Conservation (phyloP, 2,888 invertebrate species). For the Tipula unca region DNA sequence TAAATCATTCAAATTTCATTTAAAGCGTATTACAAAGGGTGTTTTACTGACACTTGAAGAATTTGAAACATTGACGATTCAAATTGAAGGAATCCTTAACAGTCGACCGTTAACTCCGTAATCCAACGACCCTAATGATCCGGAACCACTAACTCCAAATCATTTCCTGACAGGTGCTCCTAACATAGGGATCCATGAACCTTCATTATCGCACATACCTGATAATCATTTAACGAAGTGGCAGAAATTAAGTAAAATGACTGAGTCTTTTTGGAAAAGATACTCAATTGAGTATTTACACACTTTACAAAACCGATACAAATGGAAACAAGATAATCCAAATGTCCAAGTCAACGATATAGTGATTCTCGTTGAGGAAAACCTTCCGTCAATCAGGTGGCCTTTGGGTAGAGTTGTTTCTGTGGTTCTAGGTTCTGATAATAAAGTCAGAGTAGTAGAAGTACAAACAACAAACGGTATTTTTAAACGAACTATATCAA, state of each 20-base stretch:
- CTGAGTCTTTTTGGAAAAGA: conserved; percentile 28
- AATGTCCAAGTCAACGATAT: neutral
- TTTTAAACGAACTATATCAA: too few species aligned
- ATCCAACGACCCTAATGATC: conserved; percentile 21
- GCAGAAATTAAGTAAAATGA: conserved; percentile 27
- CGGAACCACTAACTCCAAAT: neutral
- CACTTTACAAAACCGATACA: conserved; percentile 27
- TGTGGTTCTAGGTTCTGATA: too few species aligned
- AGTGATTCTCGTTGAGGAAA: too few species aligned
- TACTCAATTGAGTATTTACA: conserved; percentile 28
- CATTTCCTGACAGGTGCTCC: neutral
- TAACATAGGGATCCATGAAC: conserved; percentile 26
- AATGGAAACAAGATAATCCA: neutral
- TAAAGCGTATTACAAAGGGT: too few species aligned
- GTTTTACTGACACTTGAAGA: conserved; percentile 28
- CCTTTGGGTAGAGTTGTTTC: too few species aligned
- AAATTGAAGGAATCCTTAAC: too few species aligned
- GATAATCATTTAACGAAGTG: conserved; percentile 26
- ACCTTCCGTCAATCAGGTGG: too few species aligned
- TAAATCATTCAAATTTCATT: conserved; percentile 27
- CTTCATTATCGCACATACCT: conserved; percentile 24
- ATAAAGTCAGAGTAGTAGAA: too few species aligned
- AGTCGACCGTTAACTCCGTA: conserved; percentile 26
- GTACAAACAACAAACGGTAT: too few species aligned
- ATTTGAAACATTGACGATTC: conserved; percentile 26